Base-by-base conservation (phyloP, 2,888 invertebrate species). In the Polietes domitor region DNA sequence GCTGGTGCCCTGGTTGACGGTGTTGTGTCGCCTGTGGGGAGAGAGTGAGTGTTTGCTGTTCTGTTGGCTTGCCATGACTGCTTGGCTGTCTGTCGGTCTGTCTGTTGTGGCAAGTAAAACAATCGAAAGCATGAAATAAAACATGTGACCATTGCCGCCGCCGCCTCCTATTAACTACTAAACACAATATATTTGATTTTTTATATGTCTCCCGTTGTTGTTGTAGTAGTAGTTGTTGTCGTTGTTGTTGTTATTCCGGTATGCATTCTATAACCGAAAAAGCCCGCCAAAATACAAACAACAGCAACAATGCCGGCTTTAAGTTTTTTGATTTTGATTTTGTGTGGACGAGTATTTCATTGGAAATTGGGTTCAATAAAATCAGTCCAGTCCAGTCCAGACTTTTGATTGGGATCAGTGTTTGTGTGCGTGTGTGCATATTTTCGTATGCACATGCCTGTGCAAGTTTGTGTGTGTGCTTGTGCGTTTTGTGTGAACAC, bases 321-420 rank as follows among this genome's bases (percentile, higher is more conserved):
- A 68, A 10, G 3, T 68, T 68, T 68, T 68, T 68, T 63, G 63
- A 61, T 61, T 61, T 71, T 55, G 61, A 55, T 77, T 41, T 58
- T 63, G 80, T 74, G 74, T 77, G 53, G n/a, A n/a, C n/a, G n/a
- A n/a, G n/a, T 74, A 80, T 70, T 83, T 83, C 71, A 55, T 50
- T 77, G 70, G 61, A 77, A 83, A 83, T 80, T 80, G 77, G 77
- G 37, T 73, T 77, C 77, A 83, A 83, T 80, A 80, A 77, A 77
- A 75, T 83, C 71, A 43, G 83, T 75, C 37, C 37, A 43, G 83
- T 75, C 37, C 37, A 37, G 37, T 37, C 80, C 80, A 83, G 83
- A 83, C 80, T 70, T 83, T 76, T 72, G 80, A 83, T 83, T 80
- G 63, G 70, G 71, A 83, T 83, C 77, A 68, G 68, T 24, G 68